Evolutionary conservation across 2,888 invertebrate genomes (phyloP).

Genomic region (Agrotis clavis): DNA sequence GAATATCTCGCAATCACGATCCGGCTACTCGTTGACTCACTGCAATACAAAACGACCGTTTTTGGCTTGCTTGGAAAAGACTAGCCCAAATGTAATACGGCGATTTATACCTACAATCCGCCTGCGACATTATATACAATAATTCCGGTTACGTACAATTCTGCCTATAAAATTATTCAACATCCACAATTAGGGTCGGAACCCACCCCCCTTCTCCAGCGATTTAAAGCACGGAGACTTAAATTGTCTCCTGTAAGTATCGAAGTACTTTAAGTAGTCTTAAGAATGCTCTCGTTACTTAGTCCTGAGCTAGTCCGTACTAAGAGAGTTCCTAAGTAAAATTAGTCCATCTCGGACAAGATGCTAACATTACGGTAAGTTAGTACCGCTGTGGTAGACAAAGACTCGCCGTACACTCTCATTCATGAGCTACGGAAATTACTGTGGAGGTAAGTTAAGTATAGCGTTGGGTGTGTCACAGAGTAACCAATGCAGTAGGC

Average conservation of each 20-base stretch:
- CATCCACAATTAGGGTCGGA: too few species aligned
- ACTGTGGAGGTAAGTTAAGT: slow-evolving; percentile 21
- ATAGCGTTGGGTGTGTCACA: slow-evolving; percentile 12
- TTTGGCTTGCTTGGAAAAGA: too few species aligned
- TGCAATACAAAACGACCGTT: too few species aligned
- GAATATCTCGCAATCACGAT: too few species aligned
- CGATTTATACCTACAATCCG: too few species aligned
- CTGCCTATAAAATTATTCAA: too few species aligned
- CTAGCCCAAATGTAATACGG: too few species aligned
- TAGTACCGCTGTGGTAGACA: slow-evolving; percentile 9
- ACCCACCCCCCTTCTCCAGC: background rate
- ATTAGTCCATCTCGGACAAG: slow-evolving; percentile 28
- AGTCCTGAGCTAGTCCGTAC: background rate
- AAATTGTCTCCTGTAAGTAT: slow-evolving; percentile 3
- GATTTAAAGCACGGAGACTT: slow-evolving; percentile 8
- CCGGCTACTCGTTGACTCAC: too few species aligned
- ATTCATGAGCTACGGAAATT: slow-evolving; percentile 35
- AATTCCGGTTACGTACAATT: too few species aligned
- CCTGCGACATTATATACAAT: too few species aligned
- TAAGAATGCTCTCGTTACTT: slow-evolving; percentile 16
- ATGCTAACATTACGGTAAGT: slow-evolving; percentile 17
- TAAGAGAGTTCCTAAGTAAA: slow-evolving; percentile 22
- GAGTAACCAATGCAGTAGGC: background rate
- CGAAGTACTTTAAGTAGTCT: background rate
- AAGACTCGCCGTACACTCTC: slow-evolving; percentile 28